These are phyloP conservation scores for Balearica regulorum DNA, from an alignment of 2,797 vertebrate genomes.

Conservation along the genomic window DNA sequence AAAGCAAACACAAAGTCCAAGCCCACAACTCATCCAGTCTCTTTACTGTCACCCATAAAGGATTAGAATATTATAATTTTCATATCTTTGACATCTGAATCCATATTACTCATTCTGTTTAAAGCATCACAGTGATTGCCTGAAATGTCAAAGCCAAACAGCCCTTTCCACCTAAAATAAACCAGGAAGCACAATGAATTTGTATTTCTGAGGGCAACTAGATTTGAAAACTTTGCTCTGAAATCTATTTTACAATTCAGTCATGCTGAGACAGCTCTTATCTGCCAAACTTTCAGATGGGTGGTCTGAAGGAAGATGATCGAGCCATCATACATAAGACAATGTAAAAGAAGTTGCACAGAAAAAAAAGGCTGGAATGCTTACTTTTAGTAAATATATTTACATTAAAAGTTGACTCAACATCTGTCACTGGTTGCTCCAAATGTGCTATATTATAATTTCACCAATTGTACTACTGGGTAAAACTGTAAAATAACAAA, in stretches of 20 bases:
- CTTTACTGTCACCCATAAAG: neutral
- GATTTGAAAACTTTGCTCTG: neutral
- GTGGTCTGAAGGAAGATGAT: neutral
- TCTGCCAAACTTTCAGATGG: neutral
- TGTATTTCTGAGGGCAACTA: neutral
- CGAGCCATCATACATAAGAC: neutral
- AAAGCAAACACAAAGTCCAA: neutral
- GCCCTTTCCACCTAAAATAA: neutral
- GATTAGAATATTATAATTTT: neutral
- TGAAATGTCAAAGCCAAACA: neutral
- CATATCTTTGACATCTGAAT: neutral
- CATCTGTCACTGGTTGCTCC: neutral
- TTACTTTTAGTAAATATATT: neutral
- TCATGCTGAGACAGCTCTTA: neutral
- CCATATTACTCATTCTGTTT: neutral
- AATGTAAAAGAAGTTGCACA: neutral
- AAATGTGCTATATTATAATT: neutral
- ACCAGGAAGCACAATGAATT: neutral
- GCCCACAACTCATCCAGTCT: neutral
- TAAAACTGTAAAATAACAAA: neutral
- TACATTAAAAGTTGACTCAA: neutral
- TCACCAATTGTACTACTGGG: neutral
- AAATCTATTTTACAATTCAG: neutral
- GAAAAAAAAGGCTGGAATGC: neutral
- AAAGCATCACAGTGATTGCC: neutral